Evolutionary conservation across 1,140 invertebrate species (phyloP), one percentile per base, ranked within the genome.

Genomic region (Euwallacea fornicatus): DNA sequence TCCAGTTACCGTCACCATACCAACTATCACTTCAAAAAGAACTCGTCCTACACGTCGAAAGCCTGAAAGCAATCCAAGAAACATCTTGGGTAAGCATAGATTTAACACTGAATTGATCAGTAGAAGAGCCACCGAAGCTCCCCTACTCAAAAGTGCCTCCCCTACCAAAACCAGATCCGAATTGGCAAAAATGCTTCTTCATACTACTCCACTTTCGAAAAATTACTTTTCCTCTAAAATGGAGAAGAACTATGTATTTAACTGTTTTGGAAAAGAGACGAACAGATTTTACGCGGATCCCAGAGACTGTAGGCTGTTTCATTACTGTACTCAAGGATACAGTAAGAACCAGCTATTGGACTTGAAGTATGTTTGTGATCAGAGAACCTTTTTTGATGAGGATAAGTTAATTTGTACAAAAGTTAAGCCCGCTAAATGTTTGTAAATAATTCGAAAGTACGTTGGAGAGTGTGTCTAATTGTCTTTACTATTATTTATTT

Each of bases 291-390:
- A 87, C 64, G 83, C 84, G 1, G 86, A 88, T 75, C 78, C 80
- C 33, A 82, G 84, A 69, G 85, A 87, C 73, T 88, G 86, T 72
- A 80, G 85, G 61, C 74, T 87, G 42, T 88, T 88, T 66, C 87
- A 88, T 74, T 88, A 87, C 63, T 88, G 86, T 74, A 86, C 85
- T 3, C 82, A 83, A 21, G 87, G 86, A 4, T 88, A 86, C 73
- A 84, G 83, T 0, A 73, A 81, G 44, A 81, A 83, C 67, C 86
- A 87, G 70, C 81, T 87, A 21, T 78, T 88, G 13, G 86, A 88
- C 74, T 85, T 88, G 71, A 83, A 86, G 65, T 88, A 87, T 74
- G 84, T 87, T 2, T 88, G 87, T 75, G 86, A 87, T 71, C 81
- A 84, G 62, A 84, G 83, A 42, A 87, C 86, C 4, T 79, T 79